phyloP scores from a whole-genome alignment of 2,113 vertebrate species.

The Oreochromis niloticus region DNA sequence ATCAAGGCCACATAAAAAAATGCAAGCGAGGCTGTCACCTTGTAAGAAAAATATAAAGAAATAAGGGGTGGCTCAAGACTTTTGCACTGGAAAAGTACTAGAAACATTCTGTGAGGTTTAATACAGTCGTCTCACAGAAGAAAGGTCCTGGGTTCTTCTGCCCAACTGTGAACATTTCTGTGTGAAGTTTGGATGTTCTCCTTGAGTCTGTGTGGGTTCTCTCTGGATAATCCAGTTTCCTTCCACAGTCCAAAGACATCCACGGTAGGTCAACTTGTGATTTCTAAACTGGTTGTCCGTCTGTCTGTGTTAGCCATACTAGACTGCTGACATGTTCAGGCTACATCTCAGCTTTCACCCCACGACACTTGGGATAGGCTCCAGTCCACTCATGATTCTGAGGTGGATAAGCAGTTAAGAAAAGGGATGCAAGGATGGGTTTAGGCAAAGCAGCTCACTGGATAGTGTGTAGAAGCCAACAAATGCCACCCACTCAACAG shows the following conservation, averaged over 20 bases:
- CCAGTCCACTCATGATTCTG: neutral
- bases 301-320: neutral
- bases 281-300: neutral
- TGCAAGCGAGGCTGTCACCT: neutral
- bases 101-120: neutral
- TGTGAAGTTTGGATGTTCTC: neutral
- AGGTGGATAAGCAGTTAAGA: neutral
- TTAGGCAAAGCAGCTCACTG: neutral
- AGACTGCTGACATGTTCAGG: neutral
- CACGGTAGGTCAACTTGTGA: neutral
- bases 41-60: neutral
- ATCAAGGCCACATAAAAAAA: neutral
- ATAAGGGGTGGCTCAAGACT: neutral
- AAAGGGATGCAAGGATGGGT: neutral
- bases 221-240: neutral
- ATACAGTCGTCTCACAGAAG: rapidly evolving
- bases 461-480: neutral
- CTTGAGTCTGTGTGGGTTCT: neutral
- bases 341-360: neutral
- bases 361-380: neutral
- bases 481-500: neutral
- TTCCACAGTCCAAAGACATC: neutral
- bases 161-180: neutral
- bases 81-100: neutral
- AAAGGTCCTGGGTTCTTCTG: neutral